These are phyloP conservation scores for Schizothorax lantsangensis DNA, from an alignment of 2,797 vertebrate species.

Conservation along the genomic window DNA sequence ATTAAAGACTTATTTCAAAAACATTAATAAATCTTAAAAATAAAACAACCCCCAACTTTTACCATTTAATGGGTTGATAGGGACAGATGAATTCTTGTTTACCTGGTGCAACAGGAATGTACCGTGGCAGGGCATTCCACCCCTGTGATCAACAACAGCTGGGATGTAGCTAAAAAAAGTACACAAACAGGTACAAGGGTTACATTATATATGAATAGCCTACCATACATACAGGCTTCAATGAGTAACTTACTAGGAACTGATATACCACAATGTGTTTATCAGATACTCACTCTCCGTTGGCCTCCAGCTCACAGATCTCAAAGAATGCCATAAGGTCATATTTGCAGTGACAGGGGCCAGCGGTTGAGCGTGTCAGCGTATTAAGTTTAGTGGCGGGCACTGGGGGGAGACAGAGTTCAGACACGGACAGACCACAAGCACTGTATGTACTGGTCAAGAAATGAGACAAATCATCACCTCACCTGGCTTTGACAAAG, in stretches of 20 bases:
- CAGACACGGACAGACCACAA: neutral
- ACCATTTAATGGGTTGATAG: neutral
- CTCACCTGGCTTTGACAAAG: constrained; percentile 96
- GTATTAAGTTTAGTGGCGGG: constrained; percentile 97
- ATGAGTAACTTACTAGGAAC: constrained; percentile 12
- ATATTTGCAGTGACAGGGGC: constrained; percentile 96
- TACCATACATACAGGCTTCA: neutral
- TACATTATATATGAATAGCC: constrained; percentile 39
- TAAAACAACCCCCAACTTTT: neutral
- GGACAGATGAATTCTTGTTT: neutral
- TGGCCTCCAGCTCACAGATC: constrained; percentile 98
- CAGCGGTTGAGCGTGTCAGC: constrained; percentile 86
- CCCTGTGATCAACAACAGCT: constrained; percentile 94
- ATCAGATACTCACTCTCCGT: constrained; percentile 91
- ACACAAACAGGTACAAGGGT: constrained; percentile 41
- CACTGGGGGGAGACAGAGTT: constrained; percentile 75
- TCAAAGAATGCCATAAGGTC: constrained; percentile 98
- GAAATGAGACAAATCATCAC: neutral
- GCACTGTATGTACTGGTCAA: neutral
- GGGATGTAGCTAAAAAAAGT: constrained; percentile 88
- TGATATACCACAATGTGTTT: constrained; percentile 10
- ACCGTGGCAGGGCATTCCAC: constrained; percentile 95
- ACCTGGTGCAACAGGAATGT: constrained; percentile 97
- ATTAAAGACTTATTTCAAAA: neutral
- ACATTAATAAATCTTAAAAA: neutral